These are phyloP conservation scores for Uropetala carovei DNA, from an alignment of 2,888 invertebrate species.

Conservation along the genomic window DNA sequence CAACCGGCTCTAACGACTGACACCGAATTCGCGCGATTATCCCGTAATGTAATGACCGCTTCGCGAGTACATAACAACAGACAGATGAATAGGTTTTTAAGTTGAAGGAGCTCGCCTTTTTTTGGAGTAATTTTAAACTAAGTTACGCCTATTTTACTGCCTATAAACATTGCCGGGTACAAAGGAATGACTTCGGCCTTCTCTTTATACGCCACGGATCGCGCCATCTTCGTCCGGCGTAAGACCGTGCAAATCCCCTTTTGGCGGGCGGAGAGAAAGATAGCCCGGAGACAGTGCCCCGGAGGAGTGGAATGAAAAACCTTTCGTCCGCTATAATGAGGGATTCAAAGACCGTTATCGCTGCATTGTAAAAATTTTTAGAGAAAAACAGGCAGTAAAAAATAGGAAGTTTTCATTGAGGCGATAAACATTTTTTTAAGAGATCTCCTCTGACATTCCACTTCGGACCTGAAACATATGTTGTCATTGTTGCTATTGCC, in stretches of 20 bases:
- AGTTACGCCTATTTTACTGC: background rate
- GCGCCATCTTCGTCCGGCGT: background rate
- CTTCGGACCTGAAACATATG: too few relatives aligned
- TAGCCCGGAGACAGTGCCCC: background rate
- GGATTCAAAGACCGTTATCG: background rate
- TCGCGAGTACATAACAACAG: too few relatives aligned
- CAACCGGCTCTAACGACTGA: too few relatives aligned
- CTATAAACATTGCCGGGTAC: constrained; percentile 1
- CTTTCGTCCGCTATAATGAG: constrained; percentile 7
- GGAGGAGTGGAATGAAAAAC: background rate
- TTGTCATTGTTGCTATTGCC: too few relatives aligned
- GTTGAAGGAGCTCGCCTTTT: background rate
- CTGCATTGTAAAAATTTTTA: background rate
- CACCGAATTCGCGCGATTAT: too few relatives aligned
- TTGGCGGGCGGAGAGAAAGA: background rate
- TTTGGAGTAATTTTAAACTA: background rate
- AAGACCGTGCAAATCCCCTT: background rate
- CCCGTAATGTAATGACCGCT: too few relatives aligned
- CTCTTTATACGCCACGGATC: background rate
- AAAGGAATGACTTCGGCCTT: background rate
- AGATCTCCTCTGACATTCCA: too few relatives aligned
- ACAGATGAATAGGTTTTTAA: too few relatives aligned
- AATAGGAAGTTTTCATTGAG: too few relatives aligned
- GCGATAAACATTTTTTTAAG: too few relatives aligned
- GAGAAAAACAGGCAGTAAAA: background rate